Conservation (phyloP, 1,140 invertebrate genomes). For the Penaeus chinensis region DNA sequence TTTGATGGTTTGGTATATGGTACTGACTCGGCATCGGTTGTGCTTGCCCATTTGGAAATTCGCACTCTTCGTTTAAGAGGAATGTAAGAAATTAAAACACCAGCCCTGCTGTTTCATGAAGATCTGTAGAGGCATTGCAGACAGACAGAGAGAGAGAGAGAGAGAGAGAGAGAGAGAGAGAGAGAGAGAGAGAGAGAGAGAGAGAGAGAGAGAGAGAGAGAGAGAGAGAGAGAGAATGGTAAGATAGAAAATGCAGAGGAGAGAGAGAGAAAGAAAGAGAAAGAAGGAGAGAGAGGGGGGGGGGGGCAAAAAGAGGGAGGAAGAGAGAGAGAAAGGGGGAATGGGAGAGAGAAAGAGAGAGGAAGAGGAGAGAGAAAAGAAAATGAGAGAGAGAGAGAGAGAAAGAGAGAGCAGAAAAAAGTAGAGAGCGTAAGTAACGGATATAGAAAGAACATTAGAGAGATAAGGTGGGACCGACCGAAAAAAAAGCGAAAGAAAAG, state of each 20-base stretch:
- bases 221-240: slow-evolving; percentile 26
- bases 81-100: too few relatives aligned
- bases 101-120: too few relatives aligned
- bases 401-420: slow-evolving; percentile 3
- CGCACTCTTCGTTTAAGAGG: too few relatives aligned
- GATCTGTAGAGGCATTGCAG: too few relatives aligned
- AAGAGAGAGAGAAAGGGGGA: background rate
- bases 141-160: background rate
- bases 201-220: slow-evolving; percentile 31
- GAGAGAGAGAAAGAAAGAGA: background rate
- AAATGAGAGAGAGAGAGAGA: background rate
- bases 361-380: background rate
- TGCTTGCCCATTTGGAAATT: too few relatives aligned
- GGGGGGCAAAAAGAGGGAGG: background rate
- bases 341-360: background rate
- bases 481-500: background rate
- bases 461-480: background rate
- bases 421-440: background rate
- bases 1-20: too few relatives aligned
- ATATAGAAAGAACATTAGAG: background rate
- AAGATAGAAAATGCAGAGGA: background rate
- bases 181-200: background rate
- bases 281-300: background rate
- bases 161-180: background rate
- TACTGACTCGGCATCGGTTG: too few relatives aligned